Conservation (phyloP, 2,797 vertebrate genomes). For the Catharus ustulatus region DNA sequence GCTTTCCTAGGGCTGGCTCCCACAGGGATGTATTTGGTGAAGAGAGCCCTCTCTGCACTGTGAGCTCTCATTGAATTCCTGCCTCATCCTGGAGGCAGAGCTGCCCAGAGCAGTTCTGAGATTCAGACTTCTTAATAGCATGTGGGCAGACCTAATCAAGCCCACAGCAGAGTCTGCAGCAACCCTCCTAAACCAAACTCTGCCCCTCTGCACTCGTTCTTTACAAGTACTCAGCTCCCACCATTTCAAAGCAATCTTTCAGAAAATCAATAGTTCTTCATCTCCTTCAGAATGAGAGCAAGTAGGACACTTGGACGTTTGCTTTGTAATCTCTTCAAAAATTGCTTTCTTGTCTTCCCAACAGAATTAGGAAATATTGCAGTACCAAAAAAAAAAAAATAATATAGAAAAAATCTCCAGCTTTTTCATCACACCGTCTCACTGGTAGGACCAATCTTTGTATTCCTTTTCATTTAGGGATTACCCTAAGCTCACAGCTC, state of each 20-base stretch:
- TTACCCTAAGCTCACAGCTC: constrained; percentile 24
- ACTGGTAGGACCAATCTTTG: constrained; percentile 12
- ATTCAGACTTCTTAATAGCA: constrained; percentile 49
- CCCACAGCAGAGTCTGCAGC: constrained; percentile 1
- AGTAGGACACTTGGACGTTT: constrained; percentile 65
- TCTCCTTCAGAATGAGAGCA: constrained; percentile 66
- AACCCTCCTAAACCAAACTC: constrained; percentile 44
- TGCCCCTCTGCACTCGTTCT: constrained; percentile 43
- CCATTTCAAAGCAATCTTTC: constrained; percentile 71
- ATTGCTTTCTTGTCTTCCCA: constrained; percentile 70
- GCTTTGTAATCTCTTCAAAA: constrained; percentile 70
- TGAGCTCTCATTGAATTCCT: constrained; percentile 22
- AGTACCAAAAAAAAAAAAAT: neutral
- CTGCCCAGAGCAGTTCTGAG: constrained; percentile 10
- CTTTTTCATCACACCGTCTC: neutral
- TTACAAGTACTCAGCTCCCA: constrained; percentile 59
- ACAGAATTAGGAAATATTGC: constrained; percentile 67
- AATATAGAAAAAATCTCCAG: neutral
- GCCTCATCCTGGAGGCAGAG: neutral
- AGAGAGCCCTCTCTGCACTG: neutral
- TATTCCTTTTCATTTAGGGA: constrained; percentile 43
- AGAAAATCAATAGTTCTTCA: constrained; percentile 73
- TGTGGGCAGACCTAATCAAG: constrained; percentile 63
- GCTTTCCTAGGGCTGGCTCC: neutral
- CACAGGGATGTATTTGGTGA: neutral